phyloP scores from a whole-genome alignment of 2,888 invertebrate genomes.

The Acanthosepion pharaonis region DNA sequence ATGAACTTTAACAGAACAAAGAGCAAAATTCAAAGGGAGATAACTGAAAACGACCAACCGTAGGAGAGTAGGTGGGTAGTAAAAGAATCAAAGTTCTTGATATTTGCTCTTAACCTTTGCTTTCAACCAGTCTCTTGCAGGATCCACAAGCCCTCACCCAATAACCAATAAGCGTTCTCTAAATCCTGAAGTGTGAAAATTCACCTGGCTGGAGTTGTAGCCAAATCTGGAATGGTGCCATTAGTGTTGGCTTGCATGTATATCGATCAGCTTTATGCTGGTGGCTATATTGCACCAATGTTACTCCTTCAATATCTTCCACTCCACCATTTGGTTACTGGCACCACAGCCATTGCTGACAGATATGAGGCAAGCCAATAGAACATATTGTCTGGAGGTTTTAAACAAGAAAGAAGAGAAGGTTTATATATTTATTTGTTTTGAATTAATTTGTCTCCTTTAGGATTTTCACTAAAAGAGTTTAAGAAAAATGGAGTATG shows the following conservation, averaged over 20 bases:
- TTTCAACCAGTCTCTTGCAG: background rate
- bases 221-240: background rate
- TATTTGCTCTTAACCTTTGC: background rate
- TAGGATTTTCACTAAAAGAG: no score
- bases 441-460: no score
- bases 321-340: background rate
- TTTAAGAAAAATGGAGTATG: no score
- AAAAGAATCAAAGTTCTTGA: background rate
- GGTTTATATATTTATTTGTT: background rate
- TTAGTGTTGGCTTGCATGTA: background rate
- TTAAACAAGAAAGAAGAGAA: background rate
- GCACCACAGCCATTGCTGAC: background rate
- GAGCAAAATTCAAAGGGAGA: background rate
- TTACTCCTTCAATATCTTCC: background rate
- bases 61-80: background rate
- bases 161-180: background rate
- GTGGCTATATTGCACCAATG: conserved; percentile 10
- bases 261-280: background rate
- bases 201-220: conserved; percentile 9
- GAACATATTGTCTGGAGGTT: background rate
- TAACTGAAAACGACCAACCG: background rate
- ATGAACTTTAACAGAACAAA: no score
- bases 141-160: background rate
- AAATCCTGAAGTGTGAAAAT: conserved; percentile 4
- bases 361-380: background rate